phyloP scores from a whole-genome alignment of 92 coral and sea anemone species.

The Ricordea florida region DNA sequence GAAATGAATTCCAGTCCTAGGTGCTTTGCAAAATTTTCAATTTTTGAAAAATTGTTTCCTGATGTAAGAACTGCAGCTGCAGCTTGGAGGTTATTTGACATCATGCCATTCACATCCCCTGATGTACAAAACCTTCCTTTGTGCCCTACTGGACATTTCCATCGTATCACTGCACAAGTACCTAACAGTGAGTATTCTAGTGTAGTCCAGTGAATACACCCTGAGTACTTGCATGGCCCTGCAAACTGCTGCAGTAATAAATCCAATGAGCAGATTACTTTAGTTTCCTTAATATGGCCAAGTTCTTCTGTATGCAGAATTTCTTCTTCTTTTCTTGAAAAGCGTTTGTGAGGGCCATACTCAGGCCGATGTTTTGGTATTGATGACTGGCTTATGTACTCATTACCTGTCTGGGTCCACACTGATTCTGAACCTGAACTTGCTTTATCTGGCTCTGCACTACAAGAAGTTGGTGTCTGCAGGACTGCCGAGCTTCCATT shows the following conservation, averaged over 20 bases:
- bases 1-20: constrained; percentile 29
- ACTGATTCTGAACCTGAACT: not conserved
- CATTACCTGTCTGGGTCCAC: not conserved
- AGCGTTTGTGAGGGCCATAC: constrained; percentile 8
- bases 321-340: constrained; percentile 1
- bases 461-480: too few relatives aligned
- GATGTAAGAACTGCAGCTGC: constrained; percentile 15
- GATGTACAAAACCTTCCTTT: constrained; percentile 25
- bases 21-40: constrained; percentile 17
- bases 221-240: constrained; percentile 34
- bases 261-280: constrained; percentile 28
- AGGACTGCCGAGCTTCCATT: too few relatives aligned
- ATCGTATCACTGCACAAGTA: constrained; percentile 20
- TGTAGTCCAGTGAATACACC: constrained; percentile 13
- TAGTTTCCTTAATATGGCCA: constrained; percentile 34
- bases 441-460: not conserved
- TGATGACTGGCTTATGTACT: not conserved
- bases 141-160: constrained; percentile 38
- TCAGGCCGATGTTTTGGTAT: not conserved
- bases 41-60: constrained; percentile 24
- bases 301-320: constrained; percentile 31
- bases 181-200: constrained; percentile 14
- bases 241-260: constrained; percentile 20
- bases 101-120: constrained; percentile 6
- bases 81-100: constrained; percentile 10